Evolutionary conservation across 2,113 vertebrate species (phyloP).

Genomic region (Lathamus discolor): DNA sequence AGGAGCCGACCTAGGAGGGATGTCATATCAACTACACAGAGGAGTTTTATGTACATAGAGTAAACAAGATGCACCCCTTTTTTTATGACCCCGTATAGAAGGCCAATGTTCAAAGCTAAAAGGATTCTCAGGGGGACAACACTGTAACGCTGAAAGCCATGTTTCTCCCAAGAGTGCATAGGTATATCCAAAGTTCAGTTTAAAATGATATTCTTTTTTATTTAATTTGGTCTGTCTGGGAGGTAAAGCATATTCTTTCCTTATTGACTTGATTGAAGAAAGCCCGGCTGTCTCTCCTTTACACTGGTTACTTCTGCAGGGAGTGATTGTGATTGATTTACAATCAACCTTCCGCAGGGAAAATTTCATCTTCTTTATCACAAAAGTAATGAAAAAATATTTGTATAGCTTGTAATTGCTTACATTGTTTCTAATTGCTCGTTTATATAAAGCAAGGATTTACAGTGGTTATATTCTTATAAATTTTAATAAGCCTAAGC

Average conservation of each 20-base stretch:
- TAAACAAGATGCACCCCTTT: not conserved
- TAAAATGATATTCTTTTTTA: not conserved
- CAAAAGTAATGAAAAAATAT: slow-evolving; percentile 12
- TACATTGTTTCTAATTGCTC: slow-evolving; percentile 23
- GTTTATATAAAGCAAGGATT: slow-evolving; percentile 19
- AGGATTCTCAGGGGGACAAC: not conserved
- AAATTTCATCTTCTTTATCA: not conserved
- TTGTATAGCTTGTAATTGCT: slow-evolving; percentile 9
- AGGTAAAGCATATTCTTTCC: not conserved
- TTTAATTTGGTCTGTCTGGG: not conserved
- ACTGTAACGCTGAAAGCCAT: not conserved
- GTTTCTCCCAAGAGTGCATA: not conserved
- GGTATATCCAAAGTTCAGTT: not conserved
- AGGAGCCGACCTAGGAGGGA: not conserved
- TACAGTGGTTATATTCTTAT: not conserved
- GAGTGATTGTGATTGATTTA: not conserved
- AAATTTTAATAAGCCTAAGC: slow-evolving; percentile 22
- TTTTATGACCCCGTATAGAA: not conserved
- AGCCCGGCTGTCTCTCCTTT: not conserved
- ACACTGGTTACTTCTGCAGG: not conserved
- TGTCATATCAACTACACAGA: not conserved
- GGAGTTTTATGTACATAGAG: not conserved
- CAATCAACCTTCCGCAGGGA: not conserved
- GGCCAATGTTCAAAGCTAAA: not conserved
- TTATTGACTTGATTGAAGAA: not conserved